Conservation (phyloP, 2,113 vertebrate genomes). For the Pao palembangensis region DNA sequence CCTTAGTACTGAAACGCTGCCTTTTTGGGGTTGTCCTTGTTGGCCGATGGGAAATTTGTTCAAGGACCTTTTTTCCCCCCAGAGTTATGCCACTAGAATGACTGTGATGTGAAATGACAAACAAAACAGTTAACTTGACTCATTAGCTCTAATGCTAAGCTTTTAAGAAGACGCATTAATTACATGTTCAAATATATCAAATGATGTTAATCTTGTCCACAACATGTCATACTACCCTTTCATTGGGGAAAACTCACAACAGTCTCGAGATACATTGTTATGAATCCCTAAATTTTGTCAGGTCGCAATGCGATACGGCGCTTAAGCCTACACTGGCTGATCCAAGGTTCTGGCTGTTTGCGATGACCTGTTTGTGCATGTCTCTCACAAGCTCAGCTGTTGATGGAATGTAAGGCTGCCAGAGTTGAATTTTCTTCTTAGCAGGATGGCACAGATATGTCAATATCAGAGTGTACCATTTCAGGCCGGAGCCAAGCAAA, state of each 20-base stretch:
- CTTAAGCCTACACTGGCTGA: slow-evolving; percentile 30
- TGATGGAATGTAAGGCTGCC: slow-evolving; percentile 52
- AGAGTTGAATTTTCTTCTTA: slow-evolving; percentile 22
- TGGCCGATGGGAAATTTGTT: too few relatives aligned
- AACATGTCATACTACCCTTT: slow-evolving; percentile 12
- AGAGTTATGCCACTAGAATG: too few relatives aligned
- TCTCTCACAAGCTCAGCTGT: slow-evolving; percentile 61
- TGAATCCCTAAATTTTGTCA: slow-evolving; percentile 32
- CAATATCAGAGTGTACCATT: background rate
- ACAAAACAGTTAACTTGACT: too few relatives aligned
- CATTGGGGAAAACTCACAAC: slow-evolving; percentile 16
- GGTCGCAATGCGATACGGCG: slow-evolving; percentile 45
- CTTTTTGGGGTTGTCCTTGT: too few relatives aligned
- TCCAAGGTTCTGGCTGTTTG: slow-evolving; percentile 24
- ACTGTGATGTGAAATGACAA: too few relatives aligned
- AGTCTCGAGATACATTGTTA: slow-evolving; percentile 10
- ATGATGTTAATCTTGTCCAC: background rate
- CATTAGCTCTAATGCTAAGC: too few relatives aligned
- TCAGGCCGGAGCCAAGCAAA: slow-evolving; percentile 2
- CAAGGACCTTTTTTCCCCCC: too few relatives aligned
- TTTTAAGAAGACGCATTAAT: too few relatives aligned
- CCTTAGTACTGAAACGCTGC: too few relatives aligned
- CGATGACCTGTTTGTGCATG: slow-evolving; percentile 58
- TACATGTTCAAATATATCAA: background rate
- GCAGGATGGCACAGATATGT: slow-evolving; percentile 21